A percentile compares a stretch with the other conserved stretches of the same genome.
Conservation (phyloP, 1,140 invertebrate genomes). For the Bombus pyrosoma region DNA sequence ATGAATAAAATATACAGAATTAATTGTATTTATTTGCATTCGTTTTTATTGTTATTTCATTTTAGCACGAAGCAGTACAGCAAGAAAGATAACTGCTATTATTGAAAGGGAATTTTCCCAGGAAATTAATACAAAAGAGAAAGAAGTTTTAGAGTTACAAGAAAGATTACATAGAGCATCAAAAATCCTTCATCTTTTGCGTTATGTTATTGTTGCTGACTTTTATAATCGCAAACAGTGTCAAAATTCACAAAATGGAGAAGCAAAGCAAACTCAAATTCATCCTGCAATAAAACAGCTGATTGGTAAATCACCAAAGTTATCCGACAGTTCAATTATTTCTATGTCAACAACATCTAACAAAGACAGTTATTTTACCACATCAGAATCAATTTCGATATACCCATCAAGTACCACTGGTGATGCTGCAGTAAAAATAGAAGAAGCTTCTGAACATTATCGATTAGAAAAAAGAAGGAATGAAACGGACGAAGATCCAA, state of each 20-base stretch:
- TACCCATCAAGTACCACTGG: not conserved
- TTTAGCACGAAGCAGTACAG: slow-evolving; percentile 73
- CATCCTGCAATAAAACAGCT: slow-evolving; percentile 89
- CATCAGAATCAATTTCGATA: not conserved
- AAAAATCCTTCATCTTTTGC: slow-evolving; percentile 87
- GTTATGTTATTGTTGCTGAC: slow-evolving; percentile 86
- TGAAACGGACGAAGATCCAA: slow-evolving; percentile 20
- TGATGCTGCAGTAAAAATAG: not conserved
- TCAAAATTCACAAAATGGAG: slow-evolving; percentile 77
- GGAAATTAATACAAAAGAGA: slow-evolving; percentile 83
- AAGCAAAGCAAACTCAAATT: slow-evolving; percentile 84
- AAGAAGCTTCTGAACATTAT: not conserved
- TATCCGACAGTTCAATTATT: not conserved
- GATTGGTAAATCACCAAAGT: slow-evolving; percentile 83
- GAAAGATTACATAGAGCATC: slow-evolving; percentile 84
- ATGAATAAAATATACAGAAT: not conserved
- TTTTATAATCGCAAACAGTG: slow-evolving; percentile 87
- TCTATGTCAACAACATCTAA: not conserved
- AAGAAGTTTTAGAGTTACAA: slow-evolving; percentile 84
- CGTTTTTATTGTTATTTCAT: slow-evolving; percentile 39
- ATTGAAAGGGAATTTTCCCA: slow-evolving; percentile 82
- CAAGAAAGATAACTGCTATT: slow-evolving; percentile 78
- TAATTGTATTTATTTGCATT: not conserved
- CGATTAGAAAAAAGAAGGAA: slow-evolving; percentile 10
- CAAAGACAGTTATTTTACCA: not conserved